These are phyloP conservation scores for Cirrhinus molitorella DNA, from an alignment of 2,797 vertebrate genomes.

Conservation along the genomic window DNA sequence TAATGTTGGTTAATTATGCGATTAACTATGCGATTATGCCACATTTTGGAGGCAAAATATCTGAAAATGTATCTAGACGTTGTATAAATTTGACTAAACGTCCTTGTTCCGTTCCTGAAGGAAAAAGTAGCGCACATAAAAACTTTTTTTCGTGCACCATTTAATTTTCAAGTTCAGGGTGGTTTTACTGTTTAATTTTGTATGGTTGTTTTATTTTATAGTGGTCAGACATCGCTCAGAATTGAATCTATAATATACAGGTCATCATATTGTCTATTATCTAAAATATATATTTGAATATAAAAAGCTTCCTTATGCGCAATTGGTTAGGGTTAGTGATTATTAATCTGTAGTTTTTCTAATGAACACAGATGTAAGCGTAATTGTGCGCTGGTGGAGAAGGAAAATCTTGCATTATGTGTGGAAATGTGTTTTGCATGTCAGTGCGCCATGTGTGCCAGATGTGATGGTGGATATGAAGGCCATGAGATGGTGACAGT, in stretches of 20 bases:
- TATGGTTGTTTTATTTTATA: background rate
- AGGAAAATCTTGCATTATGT: constrained; percentile 73
- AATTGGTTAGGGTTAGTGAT: background rate
- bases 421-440: constrained; percentile 63
- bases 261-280: background rate
- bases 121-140: background rate
- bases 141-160: background rate
- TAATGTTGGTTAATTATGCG: too few relatives aligned
- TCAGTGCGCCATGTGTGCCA: constrained; percentile 63
- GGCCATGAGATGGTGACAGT: constrained; percentile 34
- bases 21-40: too few relatives aligned
- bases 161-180: constrained; percentile 17
- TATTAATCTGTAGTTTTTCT: background rate
- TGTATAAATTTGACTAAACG: background rate
- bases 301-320: background rate
- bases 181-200: constrained; percentile 23
- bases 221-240: background rate
- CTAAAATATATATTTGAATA: background rate
- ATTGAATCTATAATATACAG: background rate
- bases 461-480: constrained; percentile 51
- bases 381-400: constrained; percentile 19
- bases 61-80: background rate
- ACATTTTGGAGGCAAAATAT: background rate
- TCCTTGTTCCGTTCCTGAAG: background rate
- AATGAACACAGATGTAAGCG: background rate